A percentile compares a stretch with the other conserved stretches of the same genome.
Conservation (phyloP, 2,113 vertebrate genomes). For the Sylvietta virens region DNA sequence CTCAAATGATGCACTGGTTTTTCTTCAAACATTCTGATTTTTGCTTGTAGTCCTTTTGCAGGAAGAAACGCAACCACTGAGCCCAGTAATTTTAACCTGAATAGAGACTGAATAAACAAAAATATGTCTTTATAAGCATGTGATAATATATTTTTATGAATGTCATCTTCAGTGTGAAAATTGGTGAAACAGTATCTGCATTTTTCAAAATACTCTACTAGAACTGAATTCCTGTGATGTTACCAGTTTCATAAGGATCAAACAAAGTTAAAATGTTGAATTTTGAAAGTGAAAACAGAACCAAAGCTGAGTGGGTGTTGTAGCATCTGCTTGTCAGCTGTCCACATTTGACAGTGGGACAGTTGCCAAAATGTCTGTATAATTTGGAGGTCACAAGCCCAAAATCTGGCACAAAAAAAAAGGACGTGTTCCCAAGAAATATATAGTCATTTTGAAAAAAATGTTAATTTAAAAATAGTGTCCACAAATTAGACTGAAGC, state of each 20-base stretch:
- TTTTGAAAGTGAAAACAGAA: conserved; percentile 1
- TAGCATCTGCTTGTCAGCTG: conserved; percentile 9
- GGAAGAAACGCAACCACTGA: not conserved
- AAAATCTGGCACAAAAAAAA: not conserved
- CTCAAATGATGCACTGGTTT: not conserved
- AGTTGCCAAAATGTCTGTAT: not conserved
- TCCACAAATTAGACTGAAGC: not conserved
- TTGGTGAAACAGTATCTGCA: not conserved
- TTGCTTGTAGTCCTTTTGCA: not conserved
- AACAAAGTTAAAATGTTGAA: not conserved
- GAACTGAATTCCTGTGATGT: not conserved
- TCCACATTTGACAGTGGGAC: not conserved
- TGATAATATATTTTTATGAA: not conserved
- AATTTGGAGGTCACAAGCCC: not conserved
- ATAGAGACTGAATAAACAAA: not conserved
- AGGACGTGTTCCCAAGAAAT: not conserved
- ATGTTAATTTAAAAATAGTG: not conserved
- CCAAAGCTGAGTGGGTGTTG: not conserved
- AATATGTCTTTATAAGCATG: not conserved
- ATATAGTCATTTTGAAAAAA: not conserved
- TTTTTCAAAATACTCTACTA: not conserved
- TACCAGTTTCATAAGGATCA: not conserved
- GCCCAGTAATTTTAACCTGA: not conserved
- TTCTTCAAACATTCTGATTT: not conserved
- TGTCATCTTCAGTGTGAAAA: not conserved